These are phyloP conservation scores for Heliangelus exortis DNA, from an alignment of 2,797 vertebrate species.

Conservation along the genomic window DNA sequence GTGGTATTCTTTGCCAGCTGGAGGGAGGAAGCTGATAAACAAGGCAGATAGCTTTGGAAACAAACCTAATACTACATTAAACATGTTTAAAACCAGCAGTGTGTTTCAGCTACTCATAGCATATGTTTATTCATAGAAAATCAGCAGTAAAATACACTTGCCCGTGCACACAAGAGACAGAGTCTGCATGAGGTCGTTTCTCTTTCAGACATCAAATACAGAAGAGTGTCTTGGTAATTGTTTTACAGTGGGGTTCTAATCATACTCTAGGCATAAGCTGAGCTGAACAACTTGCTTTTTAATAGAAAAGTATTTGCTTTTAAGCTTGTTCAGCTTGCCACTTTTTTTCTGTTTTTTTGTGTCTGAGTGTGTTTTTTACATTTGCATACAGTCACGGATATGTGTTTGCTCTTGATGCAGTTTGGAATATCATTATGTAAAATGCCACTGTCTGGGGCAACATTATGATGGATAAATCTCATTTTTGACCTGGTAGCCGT, in stretches of 20 bases:
- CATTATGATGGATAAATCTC: constrained; percentile 56
- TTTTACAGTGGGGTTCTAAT: constrained; percentile 78
- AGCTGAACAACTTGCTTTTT: constrained; percentile 64
- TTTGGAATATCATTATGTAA: constrained; percentile 49
- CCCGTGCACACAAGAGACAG: not conserved
- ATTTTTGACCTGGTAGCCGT: constrained; percentile 34
- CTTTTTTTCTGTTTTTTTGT: constrained; percentile 25
- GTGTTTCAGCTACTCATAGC: constrained; percentile 57
- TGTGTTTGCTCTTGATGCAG: not conserved
- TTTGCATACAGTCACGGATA: not conserved
- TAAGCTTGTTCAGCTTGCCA: constrained; percentile 60
- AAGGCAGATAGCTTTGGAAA: constrained; percentile 61
- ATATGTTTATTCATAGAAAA: constrained; percentile 78
- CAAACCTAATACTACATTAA: constrained; percentile 60
- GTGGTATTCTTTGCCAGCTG: constrained; percentile 56
- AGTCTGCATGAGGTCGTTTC: constrained; percentile 70
- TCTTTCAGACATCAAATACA: constrained; percentile 67
- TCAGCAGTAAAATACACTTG: constrained; percentile 68
- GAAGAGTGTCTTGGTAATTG: constrained; percentile 65
- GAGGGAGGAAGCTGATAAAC: constrained; percentile 63
- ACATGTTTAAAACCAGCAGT: constrained; percentile 71
- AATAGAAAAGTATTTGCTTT: constrained; percentile 68
- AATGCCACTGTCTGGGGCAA: constrained; percentile 36
- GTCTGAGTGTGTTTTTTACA: not conserved
- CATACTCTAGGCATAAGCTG: constrained; percentile 49